Base-by-base conservation (phyloP, 53 echinoderm and acorn worm species). In the Henricia sp. region DNA sequence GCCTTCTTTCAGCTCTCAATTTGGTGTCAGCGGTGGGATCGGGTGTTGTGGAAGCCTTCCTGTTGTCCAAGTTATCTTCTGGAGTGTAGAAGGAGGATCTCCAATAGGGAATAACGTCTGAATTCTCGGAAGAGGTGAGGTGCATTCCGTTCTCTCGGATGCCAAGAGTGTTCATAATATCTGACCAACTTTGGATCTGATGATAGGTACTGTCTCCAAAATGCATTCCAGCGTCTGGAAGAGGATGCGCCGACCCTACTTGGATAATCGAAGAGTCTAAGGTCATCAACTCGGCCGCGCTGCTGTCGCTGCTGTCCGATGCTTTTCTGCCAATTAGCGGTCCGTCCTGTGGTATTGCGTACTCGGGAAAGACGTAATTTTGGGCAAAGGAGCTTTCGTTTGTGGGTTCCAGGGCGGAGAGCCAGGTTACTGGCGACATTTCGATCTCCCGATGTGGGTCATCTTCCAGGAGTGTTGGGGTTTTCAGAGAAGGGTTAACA, bases 401-500 rank as follows among this genome's bases (percentile, higher is more conserved):
- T 64, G 84, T 37, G 24, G 89, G 88, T 28, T 70, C 53, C n/a
- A 89, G 75, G 35, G 57, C 85, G 9, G 77, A 54, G 36, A 58
- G 78, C 86, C 86, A 86, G 38, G 80, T 90, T 55, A 51, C 72
- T 36, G 90, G 90, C 11, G 84, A 84, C 50, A 90, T 52, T 4
- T 58, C 85, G 34, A 46, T 53, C n/a, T 55, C 37, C 26, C 42
- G 52, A 17, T 89, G 67, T 25, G 53, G 46, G 43, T 90, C 88
- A 42, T 42, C 27, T 58, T 59, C 58, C 8, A 57, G 23, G 16
- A 64, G 50, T 8, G 46, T 70, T 14, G 89, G 87, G 23, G 77
- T 70, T 52, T 72, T 93, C 63, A 88, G 38, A 34, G 91, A 87
- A 30, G 83, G 91, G 62, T 68, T 99, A 35, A 99, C 92, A 64